Percentiles rank a stretch among this genome's conserved stretches.
Evolutionary conservation across 2,888 invertebrate species (phyloP).

Genomic region (Timema podura): DNA sequence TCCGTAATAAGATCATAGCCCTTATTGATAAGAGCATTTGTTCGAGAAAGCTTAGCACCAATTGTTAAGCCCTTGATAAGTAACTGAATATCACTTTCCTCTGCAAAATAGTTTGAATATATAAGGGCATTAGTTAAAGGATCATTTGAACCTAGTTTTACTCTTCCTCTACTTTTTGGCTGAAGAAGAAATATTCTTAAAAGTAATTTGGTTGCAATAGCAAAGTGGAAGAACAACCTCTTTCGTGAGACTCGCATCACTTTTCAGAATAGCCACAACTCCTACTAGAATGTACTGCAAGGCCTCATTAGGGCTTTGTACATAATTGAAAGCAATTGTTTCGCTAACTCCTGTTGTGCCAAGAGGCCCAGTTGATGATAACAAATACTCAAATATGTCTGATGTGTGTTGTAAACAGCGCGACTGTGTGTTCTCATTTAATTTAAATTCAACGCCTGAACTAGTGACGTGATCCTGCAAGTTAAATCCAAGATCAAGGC

Average conservation of each 20-base stretch:
- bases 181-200: not conserved
- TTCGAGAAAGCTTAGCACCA: no score
- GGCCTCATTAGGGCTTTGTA: not conserved
- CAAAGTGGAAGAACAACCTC: not conserved
- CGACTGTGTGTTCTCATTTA: no score
- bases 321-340: not conserved
- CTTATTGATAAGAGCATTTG: no score
- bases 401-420: no score
- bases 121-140: slow-evolving; percentile 8
- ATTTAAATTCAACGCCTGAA: not conserved
- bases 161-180: slow-evolving; percentile 4
- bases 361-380: no score
- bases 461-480: slow-evolving; percentile 14
- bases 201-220: slow-evolving; percentile 8
- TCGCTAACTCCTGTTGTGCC: not conserved
- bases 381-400: no score
- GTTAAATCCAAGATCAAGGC: slow-evolving; percentile 11
- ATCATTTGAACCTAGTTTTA: slow-evolving; percentile 8
- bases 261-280: not conserved
- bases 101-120: slow-evolving; percentile 8
- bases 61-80: not conserved
- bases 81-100: not conserved
- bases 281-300: not conserved
- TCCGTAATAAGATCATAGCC: no score
- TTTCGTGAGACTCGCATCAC: not conserved